phyloP scores from a whole-genome alignment of 2,888 invertebrate species.

The Scaptomyza polygonia region DNA sequence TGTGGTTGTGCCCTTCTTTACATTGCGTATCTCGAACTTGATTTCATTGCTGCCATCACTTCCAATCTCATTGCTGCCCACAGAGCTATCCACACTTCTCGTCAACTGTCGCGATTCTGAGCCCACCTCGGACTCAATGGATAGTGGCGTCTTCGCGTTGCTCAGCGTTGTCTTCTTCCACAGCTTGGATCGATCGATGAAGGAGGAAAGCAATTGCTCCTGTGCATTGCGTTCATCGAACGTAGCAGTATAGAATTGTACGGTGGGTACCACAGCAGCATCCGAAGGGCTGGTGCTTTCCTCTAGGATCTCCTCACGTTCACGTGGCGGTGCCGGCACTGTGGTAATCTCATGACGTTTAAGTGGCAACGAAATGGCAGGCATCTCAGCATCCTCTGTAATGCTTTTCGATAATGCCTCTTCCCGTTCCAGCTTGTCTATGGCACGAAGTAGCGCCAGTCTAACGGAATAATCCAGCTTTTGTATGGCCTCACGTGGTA shows the following conservation, averaged over 20 bases:
- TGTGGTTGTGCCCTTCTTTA: slow-evolving; percentile 78
- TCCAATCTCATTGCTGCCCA: slow-evolving; percentile 82
- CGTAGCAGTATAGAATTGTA: slow-evolving; percentile 86
- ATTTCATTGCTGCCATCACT: slow-evolving; percentile 77
- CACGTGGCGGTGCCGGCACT: slow-evolving; percentile 26
- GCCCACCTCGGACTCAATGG: slow-evolving; percentile 27
- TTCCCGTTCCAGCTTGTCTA: slow-evolving; percentile 90
- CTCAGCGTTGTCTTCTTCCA: slow-evolving; percentile 68
- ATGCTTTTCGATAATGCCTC: slow-evolving; percentile 68
- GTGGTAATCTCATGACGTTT: slow-evolving; percentile 47
- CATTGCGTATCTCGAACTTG: slow-evolving; percentile 82
- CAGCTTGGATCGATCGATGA: slow-evolving; percentile 78
- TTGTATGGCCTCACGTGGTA: slow-evolving; percentile 86
- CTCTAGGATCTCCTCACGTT: slow-evolving; percentile 84
- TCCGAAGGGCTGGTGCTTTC: slow-evolving; percentile 84
- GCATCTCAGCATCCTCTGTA: slow-evolving; percentile 37
- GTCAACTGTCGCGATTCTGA: slow-evolving; percentile 81
- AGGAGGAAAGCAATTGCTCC: slow-evolving; percentile 81
- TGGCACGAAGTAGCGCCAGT: slow-evolving; percentile 90
- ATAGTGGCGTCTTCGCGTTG: slow-evolving; percentile 38
- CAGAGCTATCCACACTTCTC: slow-evolving; percentile 81
- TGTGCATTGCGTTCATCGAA: slow-evolving; percentile 81
- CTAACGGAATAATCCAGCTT: slow-evolving; percentile 89
- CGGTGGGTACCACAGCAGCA: slow-evolving; percentile 84
- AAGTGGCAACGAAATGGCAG: slow-evolving; percentile 25